These are phyloP conservation scores for Mya arenaria DNA, from an alignment of 1,140 invertebrate genomes.

Conservation along the genomic window DNA sequence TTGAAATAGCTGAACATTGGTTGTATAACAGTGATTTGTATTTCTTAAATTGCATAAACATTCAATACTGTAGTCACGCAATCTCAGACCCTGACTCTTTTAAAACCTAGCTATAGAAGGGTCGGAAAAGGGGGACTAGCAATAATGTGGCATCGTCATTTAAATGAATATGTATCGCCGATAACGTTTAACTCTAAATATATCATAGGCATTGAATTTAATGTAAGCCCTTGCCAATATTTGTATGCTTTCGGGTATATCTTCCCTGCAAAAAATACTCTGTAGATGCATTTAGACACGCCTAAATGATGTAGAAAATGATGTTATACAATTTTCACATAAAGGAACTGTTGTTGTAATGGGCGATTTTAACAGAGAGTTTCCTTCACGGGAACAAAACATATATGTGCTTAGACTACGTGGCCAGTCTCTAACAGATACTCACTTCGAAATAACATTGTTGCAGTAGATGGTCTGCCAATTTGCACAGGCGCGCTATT, in stretches of 20 bases:
- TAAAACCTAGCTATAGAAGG: background rate
- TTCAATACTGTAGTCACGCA: background rate
- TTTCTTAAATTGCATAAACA: background rate
- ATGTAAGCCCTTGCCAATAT: background rate
- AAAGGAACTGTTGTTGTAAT: background rate
- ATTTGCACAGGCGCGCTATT: background rate
- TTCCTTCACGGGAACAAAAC: background rate
- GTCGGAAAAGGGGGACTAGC: background rate
- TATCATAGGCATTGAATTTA: background rate
- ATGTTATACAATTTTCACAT: background rate
- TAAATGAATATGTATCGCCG: background rate
- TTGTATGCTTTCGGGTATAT: background rate
- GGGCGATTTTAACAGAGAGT: background rate
- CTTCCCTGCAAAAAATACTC: background rate
- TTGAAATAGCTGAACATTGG: conserved; percentile 1
- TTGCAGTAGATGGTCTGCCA: background rate
- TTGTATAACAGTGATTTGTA: background rate
- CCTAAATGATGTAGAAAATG: background rate
- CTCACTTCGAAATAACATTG: background rate
- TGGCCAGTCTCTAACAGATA: background rate
- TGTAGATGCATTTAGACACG: background rate
- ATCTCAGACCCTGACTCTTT: background rate
- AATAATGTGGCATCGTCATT: background rate
- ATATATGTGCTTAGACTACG: background rate
- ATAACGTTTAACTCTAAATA: background rate